Conservation (phyloP, 2,888 invertebrate species). For the Chaetoderma sp. region DNA sequence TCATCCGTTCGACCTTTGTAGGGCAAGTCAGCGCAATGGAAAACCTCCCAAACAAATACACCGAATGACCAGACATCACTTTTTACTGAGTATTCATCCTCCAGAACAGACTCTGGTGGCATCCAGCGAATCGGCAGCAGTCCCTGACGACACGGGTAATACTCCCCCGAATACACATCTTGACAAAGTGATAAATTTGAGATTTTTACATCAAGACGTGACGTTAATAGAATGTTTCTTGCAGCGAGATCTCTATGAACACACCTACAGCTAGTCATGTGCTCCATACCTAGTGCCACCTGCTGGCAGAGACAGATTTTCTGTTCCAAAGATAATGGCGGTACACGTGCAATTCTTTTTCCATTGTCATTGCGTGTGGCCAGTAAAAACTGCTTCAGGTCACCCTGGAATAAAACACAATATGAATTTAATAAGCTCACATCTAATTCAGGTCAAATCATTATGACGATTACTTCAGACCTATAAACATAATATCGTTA, state of each 20-base stretch:
- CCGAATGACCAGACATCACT: constrained; percentile 94
- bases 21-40: constrained; percentile 82
- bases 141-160: constrained; percentile 75
- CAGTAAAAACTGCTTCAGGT: constrained; percentile 81
- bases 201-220: constrained; percentile 84
- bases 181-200: constrained; percentile 83
- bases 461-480: too few relatives aligned
- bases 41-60: constrained; percentile 90
- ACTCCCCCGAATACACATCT: constrained; percentile 90
- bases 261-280: constrained; percentile 80
- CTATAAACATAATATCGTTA: too few relatives aligned
- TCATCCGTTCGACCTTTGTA: constrained; percentile 83
- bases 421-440: constrained; percentile 10
- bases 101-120: constrained; percentile 86
- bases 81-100: constrained; percentile 91
- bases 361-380: constrained; percentile 74
- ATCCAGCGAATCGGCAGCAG: constrained; percentile 91
- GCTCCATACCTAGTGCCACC: constrained; percentile 85
- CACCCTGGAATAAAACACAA: constrained; percentile 78
- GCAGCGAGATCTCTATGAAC: constrained; percentile 94
- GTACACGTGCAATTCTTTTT: constrained; percentile 70
- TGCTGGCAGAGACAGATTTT: constrained; percentile 73
- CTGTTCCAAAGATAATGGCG: constrained; percentile 74
- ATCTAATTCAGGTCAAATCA: neutral
- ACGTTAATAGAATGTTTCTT: constrained; percentile 88